Base-by-base conservation (phyloP, 2,113 vertebrate genomes). In the Galeopterus variegatus region DNA sequence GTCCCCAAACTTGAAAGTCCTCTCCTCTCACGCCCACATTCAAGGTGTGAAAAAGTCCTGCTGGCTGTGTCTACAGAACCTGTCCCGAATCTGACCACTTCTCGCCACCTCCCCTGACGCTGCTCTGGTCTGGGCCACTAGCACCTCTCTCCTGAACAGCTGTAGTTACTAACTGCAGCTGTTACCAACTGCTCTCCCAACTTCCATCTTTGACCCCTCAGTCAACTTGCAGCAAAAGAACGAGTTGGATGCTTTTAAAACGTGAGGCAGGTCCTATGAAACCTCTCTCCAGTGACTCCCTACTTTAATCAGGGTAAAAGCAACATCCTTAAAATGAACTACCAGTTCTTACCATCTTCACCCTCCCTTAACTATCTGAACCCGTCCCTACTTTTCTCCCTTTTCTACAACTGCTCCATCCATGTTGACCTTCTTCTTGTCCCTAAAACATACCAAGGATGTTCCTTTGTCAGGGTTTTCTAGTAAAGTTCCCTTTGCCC, bases 361-460 rank as follows among this genome's bases (percentile, higher is more conserved):
- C 3, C 5, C 6, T n/a, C 8, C 26, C 12, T 85, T 50, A 75
- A 89, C 31, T 36, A 41, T 81, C 50, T 89, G 8, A 58, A 76
- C 8, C 33, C 19, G 18, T 2, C 7, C 58, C 60, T 28, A 62
- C 5, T 50, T 33, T 31, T 83, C 14, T 67, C 9, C 7, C 21
- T 69, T 64, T 45, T 64, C 41, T 58, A 23, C 3, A 60, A 23
- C 17, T 76, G 18, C 12, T 48, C 12, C n/a, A 52, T 31, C 33
- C 33, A 69, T 1, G 2, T 31, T 17, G 77, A 41, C 12, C 36
- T 87, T 24, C 17, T 64, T 4, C 0, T 17, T 48, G 28, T 26
- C 41, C 28, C 31, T 19, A 48, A 33, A n/a, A 23, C 1, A 58
- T 15, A 23, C 1, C 9, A 18, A n/a, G 0, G 3, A 56, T n/a